Conservation (phyloP, 1,140 invertebrate species). For the Drosophila ficusphila region DNA sequence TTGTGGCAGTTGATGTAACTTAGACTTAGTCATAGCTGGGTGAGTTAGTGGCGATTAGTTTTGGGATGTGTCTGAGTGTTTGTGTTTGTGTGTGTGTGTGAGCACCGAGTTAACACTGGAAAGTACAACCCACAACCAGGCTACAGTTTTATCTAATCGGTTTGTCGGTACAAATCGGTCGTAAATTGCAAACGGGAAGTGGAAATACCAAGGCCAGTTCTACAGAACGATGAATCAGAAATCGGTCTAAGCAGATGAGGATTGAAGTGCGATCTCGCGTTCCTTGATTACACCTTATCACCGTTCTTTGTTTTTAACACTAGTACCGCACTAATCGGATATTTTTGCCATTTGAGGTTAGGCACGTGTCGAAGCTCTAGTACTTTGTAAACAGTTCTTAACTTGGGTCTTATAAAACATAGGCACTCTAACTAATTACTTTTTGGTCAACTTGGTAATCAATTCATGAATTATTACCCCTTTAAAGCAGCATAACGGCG, state of each 20-base stretch:
- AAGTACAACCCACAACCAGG: slow-evolving; percentile 30
- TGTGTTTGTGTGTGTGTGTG: neutral
- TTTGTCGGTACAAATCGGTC: slow-evolving; percentile 16
- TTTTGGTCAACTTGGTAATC: neutral
- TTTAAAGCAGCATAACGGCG: slow-evolving; percentile 2
- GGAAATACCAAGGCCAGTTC: slow-evolving; percentile 23
- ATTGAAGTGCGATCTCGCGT: neutral
- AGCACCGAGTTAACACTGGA: slow-evolving; percentile 26
- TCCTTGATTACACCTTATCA: slow-evolving; percentile 10
- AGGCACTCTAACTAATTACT: neutral
- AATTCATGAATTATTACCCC: slow-evolving; percentile 9
- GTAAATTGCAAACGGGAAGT: slow-evolving; percentile 31
- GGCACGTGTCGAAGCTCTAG: neutral
- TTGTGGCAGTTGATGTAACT: slow-evolving; percentile 13
- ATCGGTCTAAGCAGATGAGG: neutral
- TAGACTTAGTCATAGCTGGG: slow-evolving; percentile 4
- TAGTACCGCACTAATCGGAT: neutral
- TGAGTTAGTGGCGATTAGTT: slow-evolving; percentile 26
- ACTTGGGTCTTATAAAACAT: neutral
- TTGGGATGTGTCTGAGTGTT: neutral
- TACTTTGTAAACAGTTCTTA: neutral
- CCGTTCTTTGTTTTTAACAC: neutral
- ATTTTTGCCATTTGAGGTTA: slow-evolving; percentile 21
- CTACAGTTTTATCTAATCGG: slow-evolving; percentile 43
- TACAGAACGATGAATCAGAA: slow-evolving; percentile 23